Evolutionary conservation across 2,888 invertebrate species (phyloP), one percentile per base, ranked within the genome.

Genomic region (Diarsia mendica): DNA sequence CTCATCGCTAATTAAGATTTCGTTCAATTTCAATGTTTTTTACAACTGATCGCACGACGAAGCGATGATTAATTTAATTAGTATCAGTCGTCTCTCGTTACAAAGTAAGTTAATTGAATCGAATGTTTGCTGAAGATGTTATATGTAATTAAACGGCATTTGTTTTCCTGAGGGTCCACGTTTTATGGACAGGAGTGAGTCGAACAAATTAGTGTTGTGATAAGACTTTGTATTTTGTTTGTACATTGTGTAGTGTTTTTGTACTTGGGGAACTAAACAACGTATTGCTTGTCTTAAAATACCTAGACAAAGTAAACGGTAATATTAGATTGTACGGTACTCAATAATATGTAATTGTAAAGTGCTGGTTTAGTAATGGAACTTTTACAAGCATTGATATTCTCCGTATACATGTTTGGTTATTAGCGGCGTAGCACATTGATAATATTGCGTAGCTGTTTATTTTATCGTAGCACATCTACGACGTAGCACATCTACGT

Each of bases 1-100:
- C 84, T 86, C 79, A 85, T 85, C 76, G 80, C 88, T 91, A 90
- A 90, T 91, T 90, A 90, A 89, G 89, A 90, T 89, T 89, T 89
- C 79, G 85, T 83, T 77, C 53, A 66, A 55, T 86, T 86, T 72
- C 75, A 80, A 77, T 82, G 64, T 81, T 83, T 72, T 79, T 74
- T 79, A 64, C 63, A 67, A 83, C 67, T 68, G 65, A 49, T 66
- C 79, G 51, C 65, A 55, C 64, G 33, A 49, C 63, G 63, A 55
- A 46, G 44, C 49, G 33, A 85, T 83, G 78, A 80, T 85, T 80
- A 60, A 83, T 81, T 84, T 67, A 80, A 86, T 80, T 79, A 70
- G 67, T 65, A 77, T 75, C 64, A 71, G 61, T 77, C 46, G 33
- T 53, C 39, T 51, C 67, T 61, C 66, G 67, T 83, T 71, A 86